phyloP scores from a whole-genome alignment of 1,140 invertebrate genomes.

The Ridgeia piscesae region DNA sequence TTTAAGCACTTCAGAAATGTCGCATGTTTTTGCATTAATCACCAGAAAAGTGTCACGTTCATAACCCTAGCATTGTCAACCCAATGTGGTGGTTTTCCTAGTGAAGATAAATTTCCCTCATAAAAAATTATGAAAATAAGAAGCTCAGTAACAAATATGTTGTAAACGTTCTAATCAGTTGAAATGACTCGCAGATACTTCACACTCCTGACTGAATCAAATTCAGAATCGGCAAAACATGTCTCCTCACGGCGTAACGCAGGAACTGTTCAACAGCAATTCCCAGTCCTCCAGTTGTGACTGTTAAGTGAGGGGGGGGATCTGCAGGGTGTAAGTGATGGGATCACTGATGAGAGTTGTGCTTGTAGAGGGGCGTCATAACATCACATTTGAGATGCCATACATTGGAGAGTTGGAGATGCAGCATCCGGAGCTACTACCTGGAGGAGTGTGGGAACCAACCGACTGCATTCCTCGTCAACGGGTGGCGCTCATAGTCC shows the following conservation, averaged over 20 bases:
- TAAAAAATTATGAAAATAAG: too few species aligned
- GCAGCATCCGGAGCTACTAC: background rate
- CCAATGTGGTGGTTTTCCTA: too few species aligned
- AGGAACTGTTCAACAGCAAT: too few species aligned
- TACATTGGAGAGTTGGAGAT: constrained; percentile 16
- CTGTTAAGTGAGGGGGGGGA: too few species aligned
- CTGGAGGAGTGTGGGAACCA: constrained; percentile 9
- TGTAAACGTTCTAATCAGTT: too few species aligned
- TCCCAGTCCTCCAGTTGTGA: too few species aligned
- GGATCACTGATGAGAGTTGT: background rate
- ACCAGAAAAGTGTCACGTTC: background rate
- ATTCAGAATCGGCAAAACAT: too few species aligned
- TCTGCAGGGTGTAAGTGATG: background rate
- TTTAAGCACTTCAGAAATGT: background rate
- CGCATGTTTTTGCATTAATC: background rate
- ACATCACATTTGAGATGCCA: constrained; percentile 13
- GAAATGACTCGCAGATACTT: too few species aligned
- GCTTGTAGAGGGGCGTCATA: background rate
- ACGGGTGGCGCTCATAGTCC: constrained; percentile 76
- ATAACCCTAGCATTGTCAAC: background rate
- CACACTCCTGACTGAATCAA: too few species aligned
- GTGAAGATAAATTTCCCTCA: too few species aligned
- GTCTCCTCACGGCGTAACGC: too few species aligned
- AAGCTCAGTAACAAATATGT: too few species aligned
- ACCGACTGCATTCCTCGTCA: constrained; percentile 17